These are phyloP conservation scores for Protodeltote pygarga DNA, from an alignment of 2,888 invertebrate species.

Conservation along the genomic window DNA sequence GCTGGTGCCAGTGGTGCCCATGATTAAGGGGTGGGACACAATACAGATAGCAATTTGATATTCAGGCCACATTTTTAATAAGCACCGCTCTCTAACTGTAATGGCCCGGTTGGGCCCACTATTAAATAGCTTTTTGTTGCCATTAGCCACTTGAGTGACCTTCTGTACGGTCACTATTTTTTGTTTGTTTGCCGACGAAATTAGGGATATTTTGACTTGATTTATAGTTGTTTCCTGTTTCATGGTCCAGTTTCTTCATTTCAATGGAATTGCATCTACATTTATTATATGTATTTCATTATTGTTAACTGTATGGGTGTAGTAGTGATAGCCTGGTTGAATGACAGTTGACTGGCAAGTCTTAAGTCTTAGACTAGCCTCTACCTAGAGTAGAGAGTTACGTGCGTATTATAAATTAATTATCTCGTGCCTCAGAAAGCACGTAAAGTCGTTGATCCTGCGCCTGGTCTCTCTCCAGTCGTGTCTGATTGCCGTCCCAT, in stretches of 20 bases:
- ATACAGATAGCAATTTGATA: constrained; percentile 86
- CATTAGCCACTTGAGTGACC: constrained; percentile 66
- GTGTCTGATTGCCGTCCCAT: no score
- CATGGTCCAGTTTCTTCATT: neutral
- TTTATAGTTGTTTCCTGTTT: neutral
- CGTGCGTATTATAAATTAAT: no score
- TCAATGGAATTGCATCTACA: no score
- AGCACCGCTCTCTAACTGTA: constrained; percentile 69
- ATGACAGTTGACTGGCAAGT: no score
- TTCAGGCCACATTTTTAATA: constrained; percentile 88
- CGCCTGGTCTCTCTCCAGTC: no score
- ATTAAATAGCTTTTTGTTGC: constrained; percentile 79
- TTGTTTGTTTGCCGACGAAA: constrained; percentile 35
- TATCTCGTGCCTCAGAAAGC: no score
- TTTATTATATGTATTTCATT: no score
- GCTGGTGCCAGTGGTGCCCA: constrained; percentile 55
- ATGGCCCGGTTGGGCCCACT: constrained; percentile 75
- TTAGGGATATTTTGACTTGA: constrained; percentile 18
- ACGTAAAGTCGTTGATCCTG: no score
- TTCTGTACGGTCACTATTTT: constrained; percentile 58
- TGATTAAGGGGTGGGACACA: constrained; percentile 73
- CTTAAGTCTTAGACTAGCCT: no score
- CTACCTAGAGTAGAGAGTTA: no score
- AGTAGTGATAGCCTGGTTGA: no score
- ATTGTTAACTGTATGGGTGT: no score